These are phyloP conservation scores for Sphecodes monilicornis DNA, from an alignment of 2,888 invertebrate genomes.

Conservation along the genomic window DNA sequence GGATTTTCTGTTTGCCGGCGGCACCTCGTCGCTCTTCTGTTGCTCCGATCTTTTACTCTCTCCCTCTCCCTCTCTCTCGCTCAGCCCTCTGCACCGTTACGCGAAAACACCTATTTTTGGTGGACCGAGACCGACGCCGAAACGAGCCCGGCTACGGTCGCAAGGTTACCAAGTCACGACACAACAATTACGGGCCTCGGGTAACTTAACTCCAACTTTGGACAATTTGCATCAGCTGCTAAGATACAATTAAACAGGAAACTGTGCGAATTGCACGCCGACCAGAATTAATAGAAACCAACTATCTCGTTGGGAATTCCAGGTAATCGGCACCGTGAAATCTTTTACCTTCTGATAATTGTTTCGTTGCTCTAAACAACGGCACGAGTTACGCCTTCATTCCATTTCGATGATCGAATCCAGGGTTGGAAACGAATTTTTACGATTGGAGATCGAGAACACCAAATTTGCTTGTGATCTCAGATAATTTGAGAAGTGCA, in stretches of 20 bases:
- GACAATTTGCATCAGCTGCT: constrained; percentile 51
- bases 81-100: not conserved
- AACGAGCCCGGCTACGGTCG: not conserved
- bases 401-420: not conserved
- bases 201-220: constrained; percentile 49
- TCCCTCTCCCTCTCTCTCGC: not conserved
- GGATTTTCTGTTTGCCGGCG: constrained; percentile 62
- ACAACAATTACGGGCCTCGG: constrained; percentile 33
- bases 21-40: constrained; percentile 52
- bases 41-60: constrained; percentile 51
- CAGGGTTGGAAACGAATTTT: not conserved
- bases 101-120: constrained; percentile 34
- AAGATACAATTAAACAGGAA: constrained; percentile 47
- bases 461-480: too few relatives aligned
- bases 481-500: too few relatives aligned
- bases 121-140: not conserved
- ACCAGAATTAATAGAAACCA: constrained; percentile 46
- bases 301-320: constrained; percentile 17
- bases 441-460: not conserved
- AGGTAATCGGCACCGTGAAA: not conserved
- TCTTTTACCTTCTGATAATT: not conserved
- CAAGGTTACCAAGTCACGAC: constrained; percentile 48
- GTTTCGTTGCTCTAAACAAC: not conserved
- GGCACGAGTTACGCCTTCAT: not conserved
- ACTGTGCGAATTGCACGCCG: constrained; percentile 29